Base-by-base conservation (phyloP, 1,140 invertebrate genomes). In the Stegodyphus mimosarum region DNA sequence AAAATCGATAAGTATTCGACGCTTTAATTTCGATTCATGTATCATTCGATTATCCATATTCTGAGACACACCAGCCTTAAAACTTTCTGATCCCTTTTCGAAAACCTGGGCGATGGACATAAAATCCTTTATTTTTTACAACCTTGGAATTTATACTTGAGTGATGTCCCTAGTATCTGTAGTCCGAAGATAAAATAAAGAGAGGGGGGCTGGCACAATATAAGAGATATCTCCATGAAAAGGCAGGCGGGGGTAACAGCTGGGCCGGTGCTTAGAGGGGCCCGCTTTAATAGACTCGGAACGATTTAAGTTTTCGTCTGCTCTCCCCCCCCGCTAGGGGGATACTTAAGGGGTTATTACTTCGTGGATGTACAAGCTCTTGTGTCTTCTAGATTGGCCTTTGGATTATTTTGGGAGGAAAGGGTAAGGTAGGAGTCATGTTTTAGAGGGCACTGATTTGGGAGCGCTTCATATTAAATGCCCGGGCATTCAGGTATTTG, bases 101-200 rank as follows among this genome's bases (percentile, higher is more conserved):
- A 48, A 55, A 70, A 84, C 13, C 81, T 66, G 10, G 64, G 1
- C 18, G 55, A 17, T n/a, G 11, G 17, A 76, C 81, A 84, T 84
- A 84, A 84, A 84, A 84, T 84, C 81, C 81, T 75, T 84, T 84
- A 84, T 84, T 84, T 84, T 84, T 84, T 84, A 84, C 81, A 84
- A 76, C 81, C 73, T 79, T 60, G 63, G 73, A 84, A 84, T 84
- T 84, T 84, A 84, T 84, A 51, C 81, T 75, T 70, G 71, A 76
- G 71, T 70, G 81, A 84, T 84, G 81, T 70, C 53, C 73, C 81
- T 48, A 70, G 81, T 84, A 84, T 84, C 81, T 84, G 81, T 84
- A 84, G 72, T 70, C 50, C 64, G 66, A 66, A 84, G 81, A 84
- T 84, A 84, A 84, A 84, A 84, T 84, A 84, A 84, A 84, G 77